Base-by-base conservation (phyloP, 2,113 vertebrate genomes). In the Vombatus ursinus region DNA sequence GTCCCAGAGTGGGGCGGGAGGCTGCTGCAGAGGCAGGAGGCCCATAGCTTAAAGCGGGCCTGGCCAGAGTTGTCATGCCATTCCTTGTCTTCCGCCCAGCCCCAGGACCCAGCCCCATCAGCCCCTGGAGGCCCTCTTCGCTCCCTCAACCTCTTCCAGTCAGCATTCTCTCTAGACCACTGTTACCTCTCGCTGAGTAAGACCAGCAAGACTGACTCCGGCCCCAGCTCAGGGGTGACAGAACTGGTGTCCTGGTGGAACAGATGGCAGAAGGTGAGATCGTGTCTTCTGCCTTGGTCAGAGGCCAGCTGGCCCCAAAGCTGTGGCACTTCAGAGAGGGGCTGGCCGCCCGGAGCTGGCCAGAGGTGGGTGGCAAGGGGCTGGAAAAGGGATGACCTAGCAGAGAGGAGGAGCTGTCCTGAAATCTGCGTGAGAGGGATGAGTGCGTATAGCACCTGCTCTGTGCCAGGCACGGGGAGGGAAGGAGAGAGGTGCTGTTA, bases 171-270 rank as follows among this genome's bases (percentile, higher is more conserved):
- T 0, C 77, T 94, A 37, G 98, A 98, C 92, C 97, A 98, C 94
- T 97, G 98, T 96, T 98, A 98, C 96, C 97, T 98, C 24, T 95
- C 95, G 0, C 94, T 91, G 91, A 96, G 77, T 0, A 97, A 97
- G 89, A 95, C 90, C 31, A 95, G 90, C 95, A 91, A 92, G 93
- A 91, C 16, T 0, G 54, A 37, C 0, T 94, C 97, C 50, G 94
- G 96, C 94, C 51, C 96, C 3, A 16, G 93, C 44, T 96, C 94
- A 0, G 96, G 89, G 77, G 92, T 95, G 90, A 93, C 92, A 0
- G 95, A 97, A 53, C 49, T 48, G 0, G 91, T 92, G 14, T 93
- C 47, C 3, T 48, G 24, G 19, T 94, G 95, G 96, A 91, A 61
- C 14, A 90, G 44, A 47, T 96, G 90, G 50, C 96, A 91, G n/a